Evolutionary conservation across 2,797 vertebrate species (phyloP), one percentile per base, ranked within the genome.

Genomic region (Parauchenoglanis punctatus): DNA sequence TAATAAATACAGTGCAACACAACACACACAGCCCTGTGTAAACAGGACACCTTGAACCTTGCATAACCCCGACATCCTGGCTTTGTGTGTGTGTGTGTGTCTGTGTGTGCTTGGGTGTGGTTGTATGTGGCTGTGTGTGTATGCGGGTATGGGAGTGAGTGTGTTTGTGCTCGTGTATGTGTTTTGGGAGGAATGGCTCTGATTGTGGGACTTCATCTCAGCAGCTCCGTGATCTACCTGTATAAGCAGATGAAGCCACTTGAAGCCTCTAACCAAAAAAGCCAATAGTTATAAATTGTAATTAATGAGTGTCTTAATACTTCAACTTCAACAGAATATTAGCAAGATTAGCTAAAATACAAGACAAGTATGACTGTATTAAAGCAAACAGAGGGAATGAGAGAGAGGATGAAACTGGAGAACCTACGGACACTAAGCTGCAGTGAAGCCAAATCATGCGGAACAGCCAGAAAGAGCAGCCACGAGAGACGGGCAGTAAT

Each of bases 1-100:
- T 59, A 59, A 84, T 84, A 20, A 86, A 31, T 25, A 31, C 67
- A 82, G 54, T 40, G 35, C 58, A 61, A 85, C 83, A 88, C 75
- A 85, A 70, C 81, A 68, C 80, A 87, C 67, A 84, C 56, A 85
- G 20, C 58, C 13, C 68, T 65, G 58, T 35, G 31, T 83, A 85
- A 85, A 86, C 63, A 65, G 28, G 54, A 49, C 59, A 68, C 78
- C 75, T 81, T 87, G 77, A 85, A 83, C 83, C 68, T 59, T 83
- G 83, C 7, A 85, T 82, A 85, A 89, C 87, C 88, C 77, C 80
- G 80, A 75, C 81, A 89, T 88, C 68, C 85, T 63, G 68, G 65
- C 82, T 88, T 83, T 81, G 82, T 83, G 81, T 81, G 58, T 44
- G 11, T 75, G 67, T 85, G 81, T 88, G 87, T 61, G 40, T n/a